These are phyloP conservation scores for Drosophila lacertosa DNA, from an alignment of 1,140 invertebrate genomes.

Conservation along the genomic window DNA sequence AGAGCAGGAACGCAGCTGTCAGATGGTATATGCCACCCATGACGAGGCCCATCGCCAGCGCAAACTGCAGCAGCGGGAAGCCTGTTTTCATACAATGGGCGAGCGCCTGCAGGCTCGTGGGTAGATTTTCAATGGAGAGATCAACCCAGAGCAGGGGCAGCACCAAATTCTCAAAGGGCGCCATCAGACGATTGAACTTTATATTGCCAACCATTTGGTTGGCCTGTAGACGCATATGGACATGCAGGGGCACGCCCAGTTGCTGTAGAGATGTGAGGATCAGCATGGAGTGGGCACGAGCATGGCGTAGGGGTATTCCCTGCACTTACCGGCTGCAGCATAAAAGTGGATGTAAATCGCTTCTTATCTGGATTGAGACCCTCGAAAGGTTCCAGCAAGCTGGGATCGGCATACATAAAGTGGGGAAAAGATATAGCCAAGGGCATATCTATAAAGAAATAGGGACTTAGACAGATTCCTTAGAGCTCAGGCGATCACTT, in stretches of 20 bases:
- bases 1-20: constrained; percentile 75
- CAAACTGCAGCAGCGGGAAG: constrained; percentile 75
- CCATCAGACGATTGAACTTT: constrained; percentile 85
- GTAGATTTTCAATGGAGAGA: constrained; percentile 84
- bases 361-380: constrained; percentile 88
- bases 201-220: constrained; percentile 88
- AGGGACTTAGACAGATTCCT: background rate
- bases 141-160: constrained; percentile 89
- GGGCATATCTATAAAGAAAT: constrained; percentile 86
- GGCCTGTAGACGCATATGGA: constrained; percentile 87
- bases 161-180: constrained; percentile 86
- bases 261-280: constrained; percentile 78
- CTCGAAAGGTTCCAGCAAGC: constrained; percentile 87
- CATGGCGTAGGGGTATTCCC: background rate
- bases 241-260: constrained; percentile 86
- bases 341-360: constrained; percentile 82
- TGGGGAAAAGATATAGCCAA: constrained; percentile 91
- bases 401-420: constrained; percentile 89
- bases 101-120: constrained; percentile 62
- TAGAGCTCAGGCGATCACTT: constrained; percentile 65
- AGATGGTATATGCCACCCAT: constrained; percentile 82
- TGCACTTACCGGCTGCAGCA: constrained; percentile 85
- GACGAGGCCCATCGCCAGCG: constrained; percentile 77
- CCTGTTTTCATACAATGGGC: constrained; percentile 72
- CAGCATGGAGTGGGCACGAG: background rate